Base-by-base conservation (phyloP, 2,888 invertebrate genomes). In the Lamellibrachia columna region DNA sequence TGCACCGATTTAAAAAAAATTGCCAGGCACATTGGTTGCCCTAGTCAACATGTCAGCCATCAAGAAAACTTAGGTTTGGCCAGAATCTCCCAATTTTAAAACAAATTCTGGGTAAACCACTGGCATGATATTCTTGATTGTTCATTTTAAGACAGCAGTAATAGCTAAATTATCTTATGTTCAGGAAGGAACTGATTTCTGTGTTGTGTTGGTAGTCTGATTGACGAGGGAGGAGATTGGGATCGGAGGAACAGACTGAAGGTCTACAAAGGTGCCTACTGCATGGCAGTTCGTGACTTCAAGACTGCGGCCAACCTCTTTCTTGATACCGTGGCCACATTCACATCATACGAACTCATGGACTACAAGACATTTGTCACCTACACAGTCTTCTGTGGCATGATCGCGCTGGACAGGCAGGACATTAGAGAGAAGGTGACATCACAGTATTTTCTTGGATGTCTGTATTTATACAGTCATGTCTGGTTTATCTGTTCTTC, bases 141-240 rank as follows among this genome's bases (percentile, higher is more conserved):
- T 40, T 40, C 40, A 1, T 40, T 40, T 40, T 40, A 40, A 40
- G 40, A 40, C 40, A 40, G 0, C 40, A 40, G 40, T 40, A 40
- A 40, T 40, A 40, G 40, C 40, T 40, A 40, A 40, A 40, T 0
- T 40, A 40, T 40, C 1, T 40, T 40, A 40, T 40, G 40, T 40
- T 40, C 40, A 0, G 40, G 40, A 40, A 40, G 40, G 40, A 40
- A 40, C 40, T 40, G 40, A 40, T 40, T 40, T 40, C 40, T 40
- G 40, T 40, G 40, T 40, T 40, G 40, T 40, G 22, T 22, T 22
- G 75, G 75, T 94, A 97, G 97, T 94, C 95, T 97, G 93, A 99
- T 99, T 94, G 99, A 99, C 96, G 99, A 99, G 97, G 99, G 99
- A 94, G 99, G 99, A 22, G 99, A 99, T 96, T 99, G 99, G 99